Evolutionary conservation across 2,113 vertebrate genomes (phyloP).

Genomic region (Anas platyrhynchos): DNA sequence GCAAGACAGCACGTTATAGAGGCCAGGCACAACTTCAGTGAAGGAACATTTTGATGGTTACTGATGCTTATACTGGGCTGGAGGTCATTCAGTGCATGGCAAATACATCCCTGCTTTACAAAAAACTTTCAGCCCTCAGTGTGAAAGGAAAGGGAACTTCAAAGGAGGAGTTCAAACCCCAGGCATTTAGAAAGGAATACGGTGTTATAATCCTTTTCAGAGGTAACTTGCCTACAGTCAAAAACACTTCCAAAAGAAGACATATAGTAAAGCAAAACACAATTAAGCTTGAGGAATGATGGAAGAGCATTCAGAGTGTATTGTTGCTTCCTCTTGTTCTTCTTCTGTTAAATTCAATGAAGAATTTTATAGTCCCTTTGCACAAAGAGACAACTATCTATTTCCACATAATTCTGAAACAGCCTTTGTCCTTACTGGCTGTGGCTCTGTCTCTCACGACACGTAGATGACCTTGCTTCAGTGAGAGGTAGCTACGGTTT

Average conservation of each 20-base stretch:
- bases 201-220: background rate
- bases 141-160: background rate
- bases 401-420: background rate
- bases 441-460: background rate
- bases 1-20: background rate
- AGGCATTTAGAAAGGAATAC: background rate
- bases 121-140: background rate
- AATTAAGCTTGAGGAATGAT: background rate
- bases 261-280: background rate
- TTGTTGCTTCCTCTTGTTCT: constrained; percentile 10
- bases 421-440: background rate
- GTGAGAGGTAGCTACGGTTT: background rate
- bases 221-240: background rate
- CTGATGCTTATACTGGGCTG: background rate
- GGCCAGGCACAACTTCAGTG: background rate
- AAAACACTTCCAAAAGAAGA: constrained; percentile 15
- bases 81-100: background rate
- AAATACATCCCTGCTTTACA: background rate
- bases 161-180: background rate
- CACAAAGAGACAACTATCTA: background rate
- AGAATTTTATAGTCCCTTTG: constrained; percentile 15
- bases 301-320: background rate
- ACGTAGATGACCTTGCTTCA: background rate
- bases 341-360: constrained; percentile 19
- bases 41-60: background rate